phyloP scores from a whole-genome alignment of 2,797 vertebrate genomes.

The Poeciliopsis presidionis region DNA sequence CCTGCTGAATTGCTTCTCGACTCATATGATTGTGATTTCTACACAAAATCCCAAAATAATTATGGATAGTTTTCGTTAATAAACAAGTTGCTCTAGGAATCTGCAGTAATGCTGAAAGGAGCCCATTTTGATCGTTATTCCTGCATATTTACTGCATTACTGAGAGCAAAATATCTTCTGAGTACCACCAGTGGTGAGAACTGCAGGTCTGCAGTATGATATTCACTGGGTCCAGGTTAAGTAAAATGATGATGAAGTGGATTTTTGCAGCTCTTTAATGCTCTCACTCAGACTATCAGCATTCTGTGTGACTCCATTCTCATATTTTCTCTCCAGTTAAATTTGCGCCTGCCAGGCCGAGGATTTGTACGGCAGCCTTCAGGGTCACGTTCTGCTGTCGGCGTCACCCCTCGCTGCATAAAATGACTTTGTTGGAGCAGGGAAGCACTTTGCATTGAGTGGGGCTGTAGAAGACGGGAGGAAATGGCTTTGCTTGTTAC shows the following conservation, averaged over 20 bases:
- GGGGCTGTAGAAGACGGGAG: constrained; percentile 42
- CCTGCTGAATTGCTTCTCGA: background rate
- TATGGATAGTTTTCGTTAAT: background rate
- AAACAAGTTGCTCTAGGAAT: background rate
- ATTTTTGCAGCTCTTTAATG: background rate
- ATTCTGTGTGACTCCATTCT: constrained; percentile 20
- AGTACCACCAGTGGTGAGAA: background rate
- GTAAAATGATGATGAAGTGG: background rate
- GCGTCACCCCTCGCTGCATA: constrained; percentile 51
- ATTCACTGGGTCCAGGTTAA: background rate
- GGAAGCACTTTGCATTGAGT: constrained; percentile 45
- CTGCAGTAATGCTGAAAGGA: background rate
- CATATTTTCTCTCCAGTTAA: constrained; percentile 17
- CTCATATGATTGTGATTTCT: background rate
- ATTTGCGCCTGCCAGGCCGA: background rate
- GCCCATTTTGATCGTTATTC: background rate
- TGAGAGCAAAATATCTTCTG: background rate
- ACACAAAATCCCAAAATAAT: background rate
- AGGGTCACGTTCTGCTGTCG: constrained; percentile 38
- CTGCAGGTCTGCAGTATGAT: background rate
- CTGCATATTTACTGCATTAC: background rate
- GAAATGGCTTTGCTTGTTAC: constrained; percentile 56
- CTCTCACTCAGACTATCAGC: background rate
- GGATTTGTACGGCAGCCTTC: constrained; percentile 42
- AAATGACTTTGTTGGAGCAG: constrained; percentile 47